These are phyloP conservation scores for Osmerus mordax DNA, from an alignment of 2,113 vertebrate genomes.

Conservation along the genomic window DNA sequence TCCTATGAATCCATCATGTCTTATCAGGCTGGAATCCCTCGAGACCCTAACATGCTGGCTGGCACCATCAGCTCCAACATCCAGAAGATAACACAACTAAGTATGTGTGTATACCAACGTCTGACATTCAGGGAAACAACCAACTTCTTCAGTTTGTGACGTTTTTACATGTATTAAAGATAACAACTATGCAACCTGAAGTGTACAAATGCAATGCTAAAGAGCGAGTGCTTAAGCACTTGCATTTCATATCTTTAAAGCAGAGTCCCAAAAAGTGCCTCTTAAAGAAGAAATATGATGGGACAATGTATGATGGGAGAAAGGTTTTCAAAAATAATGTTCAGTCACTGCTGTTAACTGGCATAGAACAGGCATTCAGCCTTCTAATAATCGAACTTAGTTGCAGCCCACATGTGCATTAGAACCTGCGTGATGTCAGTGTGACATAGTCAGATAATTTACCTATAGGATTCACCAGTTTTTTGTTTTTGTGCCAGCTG, in stretches of 20 bases:
- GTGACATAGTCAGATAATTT: neutral
- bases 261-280: too few relatives aligned
- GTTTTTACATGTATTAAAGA: neutral
- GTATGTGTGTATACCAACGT: slow-evolving; percentile 47
- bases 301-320: too few relatives aligned
- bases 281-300: too few relatives aligned
- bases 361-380: too few relatives aligned
- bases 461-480: neutral
- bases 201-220: too few relatives aligned
- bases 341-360: too few relatives aligned
- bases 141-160: neutral
- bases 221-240: too few relatives aligned
- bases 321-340: too few relatives aligned
- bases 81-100: slow-evolving; percentile 72
- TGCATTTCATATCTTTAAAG: too few relatives aligned
- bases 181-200: too few relatives aligned
- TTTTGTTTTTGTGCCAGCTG: slow-evolving; percentile 69
- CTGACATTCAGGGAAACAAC: neutral
- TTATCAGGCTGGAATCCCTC: slow-evolving; percentile 61
- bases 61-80: slow-evolving; percentile 71
- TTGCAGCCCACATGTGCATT: neutral
- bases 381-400: neutral
- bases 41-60: slow-evolving; percentile 64
- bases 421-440: neutral
- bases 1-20: slow-evolving; percentile 58